phyloP scores from a whole-genome alignment of 2,888 invertebrate genomes.

The Metopia argyrocephala region DNA sequence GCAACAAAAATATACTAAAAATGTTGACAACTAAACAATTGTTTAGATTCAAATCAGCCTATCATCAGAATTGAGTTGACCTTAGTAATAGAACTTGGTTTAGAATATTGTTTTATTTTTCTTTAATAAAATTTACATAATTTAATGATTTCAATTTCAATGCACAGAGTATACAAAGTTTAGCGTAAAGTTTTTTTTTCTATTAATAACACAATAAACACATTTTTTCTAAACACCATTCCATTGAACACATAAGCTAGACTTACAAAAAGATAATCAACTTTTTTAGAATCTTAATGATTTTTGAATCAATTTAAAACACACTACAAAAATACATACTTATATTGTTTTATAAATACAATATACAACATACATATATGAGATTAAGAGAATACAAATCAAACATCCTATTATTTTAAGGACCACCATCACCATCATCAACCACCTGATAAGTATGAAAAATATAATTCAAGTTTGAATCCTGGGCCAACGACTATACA shows the following conservation, averaged over 20 bases:
- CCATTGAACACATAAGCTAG: conserved; percentile 26
- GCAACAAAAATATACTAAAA: no score
- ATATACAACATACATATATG: conserved; percentile 26
- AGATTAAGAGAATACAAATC: conserved; percentile 56
- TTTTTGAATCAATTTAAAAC: background rate
- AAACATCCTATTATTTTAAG: conserved; percentile 71
- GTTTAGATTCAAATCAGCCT: no score
- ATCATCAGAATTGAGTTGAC: no score
- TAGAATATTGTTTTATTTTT: no score
- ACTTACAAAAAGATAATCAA: background rate
- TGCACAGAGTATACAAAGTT: no score
- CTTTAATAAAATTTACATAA: no score
- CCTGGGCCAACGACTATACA: conserved; percentile 73
- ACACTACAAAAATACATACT: background rate
- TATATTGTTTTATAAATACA: background rate
- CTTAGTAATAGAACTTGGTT: no score
- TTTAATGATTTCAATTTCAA: no score
- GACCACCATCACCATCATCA: conserved; percentile 73
- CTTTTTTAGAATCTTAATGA: no score
- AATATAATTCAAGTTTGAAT: conserved; percentile 65
- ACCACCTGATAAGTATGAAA: conserved; percentile 70
- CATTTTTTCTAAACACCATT: background rate
- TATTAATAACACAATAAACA: conserved; percentile 7
- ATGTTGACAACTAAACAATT: no score
- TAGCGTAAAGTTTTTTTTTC: no score